phyloP scores from a whole-genome alignment of 2,888 invertebrate species.

The Cataglyphis livida region DNA sequence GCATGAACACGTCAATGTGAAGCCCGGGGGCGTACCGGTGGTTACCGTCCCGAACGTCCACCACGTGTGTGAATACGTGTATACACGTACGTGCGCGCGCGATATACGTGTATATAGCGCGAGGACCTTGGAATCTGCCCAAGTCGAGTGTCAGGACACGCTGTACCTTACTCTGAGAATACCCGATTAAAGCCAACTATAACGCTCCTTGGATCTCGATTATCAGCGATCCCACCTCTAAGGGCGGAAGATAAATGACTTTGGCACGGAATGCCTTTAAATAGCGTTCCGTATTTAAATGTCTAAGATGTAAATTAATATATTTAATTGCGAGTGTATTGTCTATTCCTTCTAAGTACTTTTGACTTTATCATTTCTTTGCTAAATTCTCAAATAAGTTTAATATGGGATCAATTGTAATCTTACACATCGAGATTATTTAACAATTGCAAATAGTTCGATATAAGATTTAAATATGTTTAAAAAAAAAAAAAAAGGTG shows the following conservation, averaged over 20 bases:
- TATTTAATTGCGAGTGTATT: neutral
- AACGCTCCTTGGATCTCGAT: slow-evolving; percentile 72
- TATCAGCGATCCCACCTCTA: slow-evolving; percentile 63
- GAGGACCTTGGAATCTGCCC: slow-evolving; percentile 46
- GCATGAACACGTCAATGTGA: slow-evolving; percentile 79
- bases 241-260: slow-evolving; percentile 52
- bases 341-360: too few species aligned
- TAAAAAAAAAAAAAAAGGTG: neutral
- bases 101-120: slow-evolving; percentile 29
- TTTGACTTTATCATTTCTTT: neutral
- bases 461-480: neutral
- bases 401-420: neutral
- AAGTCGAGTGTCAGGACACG: slow-evolving; percentile 43
- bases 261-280: slow-evolving; percentile 48
- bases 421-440: slow-evolving; percentile 12
- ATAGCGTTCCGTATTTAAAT: slow-evolving; percentile 7
- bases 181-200: slow-evolving; percentile 71
- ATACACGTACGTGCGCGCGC: slow-evolving; percentile 15
- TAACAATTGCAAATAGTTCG: neutral
- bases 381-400: neutral
- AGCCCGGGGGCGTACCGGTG: slow-evolving; percentile 68
- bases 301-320: slow-evolving; percentile 11
- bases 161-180: slow-evolving; percentile 66
- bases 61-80: slow-evolving; percentile 38
- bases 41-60: slow-evolving; percentile 63